These are phyloP conservation scores for Leguminivora glycinivorella DNA, from an alignment of 1,140 invertebrate species.

Conservation along the genomic window DNA sequence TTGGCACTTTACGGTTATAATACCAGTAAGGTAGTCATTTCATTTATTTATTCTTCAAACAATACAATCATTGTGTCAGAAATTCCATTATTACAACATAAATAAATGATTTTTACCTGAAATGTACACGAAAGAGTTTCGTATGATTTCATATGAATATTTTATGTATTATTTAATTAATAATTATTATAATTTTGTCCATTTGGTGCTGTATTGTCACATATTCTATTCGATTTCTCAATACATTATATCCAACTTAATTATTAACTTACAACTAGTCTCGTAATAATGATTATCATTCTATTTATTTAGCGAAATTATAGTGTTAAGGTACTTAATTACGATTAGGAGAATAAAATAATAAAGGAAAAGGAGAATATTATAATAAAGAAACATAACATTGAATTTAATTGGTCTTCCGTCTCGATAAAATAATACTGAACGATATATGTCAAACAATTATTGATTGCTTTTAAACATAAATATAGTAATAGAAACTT, in stretches of 20 bases:
- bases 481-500: too few species aligned
- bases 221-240: conserved; percentile 6
- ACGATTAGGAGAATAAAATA: not conserved
- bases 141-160: too few species aligned
- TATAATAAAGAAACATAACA: not conserved
- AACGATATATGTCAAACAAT: not conserved
- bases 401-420: conserved; percentile 24
- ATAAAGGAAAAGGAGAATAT: too few species aligned
- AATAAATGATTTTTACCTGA: too few species aligned
- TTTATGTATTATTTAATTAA: not conserved
- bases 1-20: too few species aligned
- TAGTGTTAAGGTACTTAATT: conserved; percentile 17
- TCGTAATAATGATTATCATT: not conserved
- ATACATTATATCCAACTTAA: not conserved
- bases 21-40: too few species aligned
- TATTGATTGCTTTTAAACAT: too few species aligned
- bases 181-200: not conserved
- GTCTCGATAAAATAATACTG: conserved; percentile 10
- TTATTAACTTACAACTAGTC: conserved; percentile 11
- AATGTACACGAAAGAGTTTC: too few species aligned
- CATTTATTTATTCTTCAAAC: too few species aligned
- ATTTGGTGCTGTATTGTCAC: conserved; percentile 24
- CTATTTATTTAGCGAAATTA: conserved; percentile 2
- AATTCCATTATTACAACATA: too few species aligned
- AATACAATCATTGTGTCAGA: too few species aligned